These are phyloP conservation scores for Brachyrhaphis roseni DNA, from an alignment of 2,797 vertebrate genomes.

Conservation along the genomic window DNA sequence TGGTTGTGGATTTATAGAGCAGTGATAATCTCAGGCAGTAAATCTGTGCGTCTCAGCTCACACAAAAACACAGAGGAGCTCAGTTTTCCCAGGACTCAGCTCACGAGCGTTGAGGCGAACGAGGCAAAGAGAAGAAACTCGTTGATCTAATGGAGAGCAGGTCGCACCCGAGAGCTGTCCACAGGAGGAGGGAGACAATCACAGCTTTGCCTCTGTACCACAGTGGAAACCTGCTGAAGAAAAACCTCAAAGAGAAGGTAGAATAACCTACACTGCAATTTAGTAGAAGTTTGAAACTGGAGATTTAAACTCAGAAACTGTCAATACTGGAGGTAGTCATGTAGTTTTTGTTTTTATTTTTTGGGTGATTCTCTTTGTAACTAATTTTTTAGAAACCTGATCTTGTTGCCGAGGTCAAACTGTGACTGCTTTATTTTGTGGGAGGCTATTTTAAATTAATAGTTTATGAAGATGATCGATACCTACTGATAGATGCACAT, in stretches of 20 bases:
- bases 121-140: background rate
- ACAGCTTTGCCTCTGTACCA: slow-evolving; percentile 70
- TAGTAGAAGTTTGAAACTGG: background rate
- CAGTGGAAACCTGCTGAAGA: slow-evolving; percentile 62
- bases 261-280: background rate
- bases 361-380: background rate
- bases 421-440: background rate
- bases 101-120: background rate
- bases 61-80: background rate
- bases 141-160: background rate
- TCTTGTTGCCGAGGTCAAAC: background rate
- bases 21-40: background rate
- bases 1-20: slow-evolving; percentile 15
- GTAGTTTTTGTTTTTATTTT: background rate
- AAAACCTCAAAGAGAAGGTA: slow-evolving; percentile 56
- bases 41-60: background rate
- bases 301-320: background rate
- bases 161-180: slow-evolving; percentile 29
- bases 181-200: slow-evolving; percentile 57
- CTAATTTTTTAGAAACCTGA: background rate
- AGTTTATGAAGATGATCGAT: background rate
- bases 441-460: background rate
- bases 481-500: background rate
- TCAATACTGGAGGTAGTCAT: too few species aligned
- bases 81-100: slow-evolving; percentile 9